These are phyloP conservation scores for Amphipyra berbera DNA, from an alignment of 2,888 invertebrate species.

Conservation along the genomic window DNA sequence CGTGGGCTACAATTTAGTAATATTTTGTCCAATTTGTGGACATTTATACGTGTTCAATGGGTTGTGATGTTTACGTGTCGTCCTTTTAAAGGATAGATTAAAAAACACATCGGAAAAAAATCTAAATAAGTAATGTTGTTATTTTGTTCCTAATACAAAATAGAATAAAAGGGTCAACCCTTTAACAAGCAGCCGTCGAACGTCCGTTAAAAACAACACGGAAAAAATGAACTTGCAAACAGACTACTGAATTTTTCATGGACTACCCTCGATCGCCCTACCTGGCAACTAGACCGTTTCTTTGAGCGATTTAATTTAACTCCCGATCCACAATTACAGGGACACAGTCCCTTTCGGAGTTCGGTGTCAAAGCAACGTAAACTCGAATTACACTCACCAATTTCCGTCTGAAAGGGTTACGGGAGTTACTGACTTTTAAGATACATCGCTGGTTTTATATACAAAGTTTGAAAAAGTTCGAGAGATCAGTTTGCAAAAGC, in stretches of 20 bases:
- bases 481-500: constrained; percentile 13
- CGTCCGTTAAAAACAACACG: constrained; percentile 47
- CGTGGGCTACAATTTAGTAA: no score
- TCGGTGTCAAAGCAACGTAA: constrained; percentile 76
- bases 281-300: constrained; percentile 65
- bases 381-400: constrained; percentile 62
- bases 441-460: constrained; percentile 56
- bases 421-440: constrained; percentile 40
- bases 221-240: constrained; percentile 52
- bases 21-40: no score
- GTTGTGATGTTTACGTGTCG: no score
- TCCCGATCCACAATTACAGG: constrained; percentile 79
- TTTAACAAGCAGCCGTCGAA: constrained; percentile 20
- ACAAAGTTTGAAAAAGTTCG: constrained; percentile 1
- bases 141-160: constrained; percentile 23
- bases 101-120: no score
- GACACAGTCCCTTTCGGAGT: constrained; percentile 73
- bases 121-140: constrained; percentile 5
- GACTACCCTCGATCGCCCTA: constrained; percentile 32
- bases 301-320: constrained; percentile 77
- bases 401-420: constrained; percentile 57
- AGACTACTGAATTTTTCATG: constrained; percentile 60
- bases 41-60: no score
- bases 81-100: no score
- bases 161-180: constrained; percentile 26